Conservation (phyloP, 2,113 vertebrate species). For the Gymnarchus niloticus region DNA sequence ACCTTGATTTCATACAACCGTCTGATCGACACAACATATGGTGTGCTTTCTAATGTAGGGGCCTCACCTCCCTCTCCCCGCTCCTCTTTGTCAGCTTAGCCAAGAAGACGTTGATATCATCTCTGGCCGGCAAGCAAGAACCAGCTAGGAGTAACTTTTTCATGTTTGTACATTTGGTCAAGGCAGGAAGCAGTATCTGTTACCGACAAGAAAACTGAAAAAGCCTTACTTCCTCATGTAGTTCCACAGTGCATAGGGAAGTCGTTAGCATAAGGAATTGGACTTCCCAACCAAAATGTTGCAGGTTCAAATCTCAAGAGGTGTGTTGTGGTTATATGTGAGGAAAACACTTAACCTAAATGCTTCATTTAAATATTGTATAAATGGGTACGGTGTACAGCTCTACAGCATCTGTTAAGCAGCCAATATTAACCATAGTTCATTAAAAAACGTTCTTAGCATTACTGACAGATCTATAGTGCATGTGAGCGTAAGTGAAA, state of each 20-base stretch:
- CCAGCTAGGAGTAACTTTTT: not conserved
- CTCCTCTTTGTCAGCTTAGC: not conserved
- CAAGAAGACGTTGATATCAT: too few species aligned
- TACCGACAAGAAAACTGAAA: not conserved
- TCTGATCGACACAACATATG: not conserved
- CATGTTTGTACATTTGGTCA: not conserved
- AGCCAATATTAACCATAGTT: slow-evolving; percentile 34
- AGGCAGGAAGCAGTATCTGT: not conserved
- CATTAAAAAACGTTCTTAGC: slow-evolving; percentile 31
- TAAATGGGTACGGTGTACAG: not conserved
- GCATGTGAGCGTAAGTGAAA: slow-evolving; percentile 37
- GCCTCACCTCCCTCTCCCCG: not conserved
- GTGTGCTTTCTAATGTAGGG: not conserved
- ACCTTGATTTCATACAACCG: not conserved
- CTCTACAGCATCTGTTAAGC: not conserved
- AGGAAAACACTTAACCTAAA: not conserved
- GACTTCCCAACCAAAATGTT: not conserved
- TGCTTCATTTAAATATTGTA: not conserved
- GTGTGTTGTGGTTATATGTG: not conserved
- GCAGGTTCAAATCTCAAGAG: not conserved
- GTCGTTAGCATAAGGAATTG: not conserved
- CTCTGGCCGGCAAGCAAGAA: not conserved
- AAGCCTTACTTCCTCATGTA: not conserved
- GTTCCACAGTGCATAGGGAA: not conserved
- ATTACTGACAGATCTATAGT: slow-evolving; percentile 38